Percentiles rank a stretch among this genome's conserved stretches.
Conservation (phyloP, 2,888 invertebrate species). For the Chrysotoxum bicinctum region DNA sequence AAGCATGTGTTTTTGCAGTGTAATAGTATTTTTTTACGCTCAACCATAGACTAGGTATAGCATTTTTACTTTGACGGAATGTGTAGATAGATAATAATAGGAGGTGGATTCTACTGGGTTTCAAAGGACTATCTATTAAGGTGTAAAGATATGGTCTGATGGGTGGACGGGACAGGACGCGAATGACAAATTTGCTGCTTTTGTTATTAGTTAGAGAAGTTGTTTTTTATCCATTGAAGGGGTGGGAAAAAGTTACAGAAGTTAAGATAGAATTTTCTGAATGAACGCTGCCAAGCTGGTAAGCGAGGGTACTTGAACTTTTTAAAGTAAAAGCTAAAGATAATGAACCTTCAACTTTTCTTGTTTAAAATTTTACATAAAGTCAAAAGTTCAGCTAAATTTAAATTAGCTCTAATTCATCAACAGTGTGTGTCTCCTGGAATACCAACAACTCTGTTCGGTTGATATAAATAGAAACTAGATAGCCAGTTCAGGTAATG, state of each 20-base stretch:
- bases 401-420: too few relatives aligned
- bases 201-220: constrained; percentile 13
- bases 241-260: background rate
- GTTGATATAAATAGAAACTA: too few relatives aligned
- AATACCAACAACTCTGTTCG: too few relatives aligned
- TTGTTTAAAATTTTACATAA: background rate
- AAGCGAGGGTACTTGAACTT: background rate
- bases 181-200: constrained; percentile 4
- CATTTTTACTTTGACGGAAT: constrained; percentile 8
- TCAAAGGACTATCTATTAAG: background rate
- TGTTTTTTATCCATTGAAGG: background rate
- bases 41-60: background rate
- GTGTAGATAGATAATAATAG: background rate
- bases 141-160: background rate
- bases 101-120: background rate
- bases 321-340: background rate
- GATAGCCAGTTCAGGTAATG: too few relatives aligned
- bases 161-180: background rate
- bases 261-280: background rate
- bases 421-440: too few relatives aligned
- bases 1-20: constrained; percentile 24
- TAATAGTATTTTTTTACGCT: constrained; percentile 14
- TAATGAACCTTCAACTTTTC: background rate
- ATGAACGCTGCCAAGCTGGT: background rate
- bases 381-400: too few relatives aligned